A percentile compares a stretch with the other conserved stretches of the same genome.
Evolutionary conservation across 2,888 invertebrate species (phyloP).

Genomic region (Nemapogon koenigi): DNA sequence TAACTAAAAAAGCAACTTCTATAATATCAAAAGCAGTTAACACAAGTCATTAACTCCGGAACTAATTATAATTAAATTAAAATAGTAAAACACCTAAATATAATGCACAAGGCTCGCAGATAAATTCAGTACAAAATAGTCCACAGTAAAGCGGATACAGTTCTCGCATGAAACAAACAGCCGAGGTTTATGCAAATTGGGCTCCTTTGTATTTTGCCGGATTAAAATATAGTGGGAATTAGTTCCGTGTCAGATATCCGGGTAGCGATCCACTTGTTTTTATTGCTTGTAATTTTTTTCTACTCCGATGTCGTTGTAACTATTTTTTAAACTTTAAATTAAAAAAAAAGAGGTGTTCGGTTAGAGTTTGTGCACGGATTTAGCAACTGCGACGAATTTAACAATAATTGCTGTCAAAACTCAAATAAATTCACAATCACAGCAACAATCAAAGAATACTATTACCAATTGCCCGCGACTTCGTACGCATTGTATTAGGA

Average conservation of each 20-base stretch:
- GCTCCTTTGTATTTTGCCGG: slow-evolving; percentile 59
- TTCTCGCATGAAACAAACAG: slow-evolving; percentile 59
- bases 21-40: neutral
- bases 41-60: too few species aligned
- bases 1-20: neutral
- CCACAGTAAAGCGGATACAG: slow-evolving; percentile 51
- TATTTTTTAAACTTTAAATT: slow-evolving; percentile 2
- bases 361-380: too few species aligned
- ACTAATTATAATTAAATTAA: neutral
- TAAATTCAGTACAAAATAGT: slow-evolving; percentile 53
- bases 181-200: slow-evolving; percentile 62
- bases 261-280: slow-evolving; percentile 39
- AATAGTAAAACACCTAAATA: neutral
- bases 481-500: too few species aligned
- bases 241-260: slow-evolving; percentile 59
- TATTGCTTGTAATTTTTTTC: slow-evolving; percentile 27
- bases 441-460: too few species aligned
- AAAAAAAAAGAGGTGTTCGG: too few species aligned
- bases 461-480: too few species aligned
- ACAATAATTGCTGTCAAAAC: too few species aligned
- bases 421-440: too few species aligned
- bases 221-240: slow-evolving; percentile 63
- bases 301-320: slow-evolving; percentile 13
- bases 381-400: too few species aligned
- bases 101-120: slow-evolving; percentile 23